Base-by-base conservation (phyloP, 2,113 vertebrate species). In the Glaucidium brasilianum region DNA sequence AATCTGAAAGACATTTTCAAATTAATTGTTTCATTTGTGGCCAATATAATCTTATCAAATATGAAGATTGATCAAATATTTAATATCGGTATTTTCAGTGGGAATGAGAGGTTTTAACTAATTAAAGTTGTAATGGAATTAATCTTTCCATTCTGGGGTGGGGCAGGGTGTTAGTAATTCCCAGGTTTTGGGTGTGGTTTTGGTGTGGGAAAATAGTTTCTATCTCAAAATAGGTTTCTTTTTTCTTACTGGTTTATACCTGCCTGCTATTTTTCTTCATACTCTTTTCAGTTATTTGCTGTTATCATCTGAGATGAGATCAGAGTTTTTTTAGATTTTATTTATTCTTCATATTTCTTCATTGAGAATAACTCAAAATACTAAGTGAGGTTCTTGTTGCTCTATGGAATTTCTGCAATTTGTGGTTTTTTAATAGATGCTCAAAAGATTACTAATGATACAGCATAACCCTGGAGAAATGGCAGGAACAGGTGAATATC, bases 171-270 rank as follows among this genome's bases (percentile, higher is more conserved):
- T 26, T 32, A 34, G n/a, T 23, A 0, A 39, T 80, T 93, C 84
- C 17, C 34, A 56, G 10, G 12, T 12, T 43, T 81, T 16, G 13
- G 2, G 3, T 39, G 10, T 0, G 6, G 30, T 56, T 56, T 75
- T 76, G 3, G 11, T 66, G 14, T 49, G 15, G 29, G 34, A 74
- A 78, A 83, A 62, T 23, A 39, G 35, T 62, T 91, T 88, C 8
- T 50, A 23, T 17, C 21, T 73, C 67, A 91, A 83, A 68, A 60
- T 34, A 30, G 4, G 10, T 82, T 77, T 55, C 3, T 43, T 49
- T 37, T 85, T 41, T 75, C 41, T 77, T 50, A 55, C 12, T 49
- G 2, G 1, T 39, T 86, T 92, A 32, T 26, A 59, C 5, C 11
- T 56, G 7, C 4, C 11, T 76, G 6, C 19, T 82, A 12, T 53